Conservation (phyloP, 2,113 vertebrate species). For the Parotia lawesii region DNA sequence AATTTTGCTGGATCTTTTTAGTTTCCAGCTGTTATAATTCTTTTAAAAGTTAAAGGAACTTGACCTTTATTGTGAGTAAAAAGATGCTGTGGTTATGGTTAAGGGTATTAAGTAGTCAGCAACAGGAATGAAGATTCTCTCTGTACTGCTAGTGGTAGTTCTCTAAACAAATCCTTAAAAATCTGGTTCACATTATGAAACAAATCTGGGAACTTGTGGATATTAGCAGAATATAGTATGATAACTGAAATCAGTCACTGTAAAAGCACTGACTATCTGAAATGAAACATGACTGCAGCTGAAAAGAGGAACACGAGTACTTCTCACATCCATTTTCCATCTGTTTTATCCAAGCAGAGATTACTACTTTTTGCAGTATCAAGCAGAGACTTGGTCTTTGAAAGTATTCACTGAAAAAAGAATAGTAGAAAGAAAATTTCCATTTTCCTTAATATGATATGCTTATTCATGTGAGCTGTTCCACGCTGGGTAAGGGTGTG, state of each 20-base stretch:
- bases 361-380: neutral
- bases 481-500: neutral
- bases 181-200: neutral
- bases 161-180: neutral
- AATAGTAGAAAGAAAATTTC: neutral
- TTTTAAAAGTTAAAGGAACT: slow-evolving; percentile 2
- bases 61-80: neutral
- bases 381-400: slow-evolving; percentile 8
- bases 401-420: neutral
- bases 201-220: neutral
- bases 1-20: neutral
- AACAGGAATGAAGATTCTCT: neutral
- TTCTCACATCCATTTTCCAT: neutral
- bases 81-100: neutral
- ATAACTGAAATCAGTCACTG: neutral
- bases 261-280: neutral
- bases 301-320: neutral
- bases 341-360: slow-evolving; percentile 1
- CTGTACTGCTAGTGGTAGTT: neutral
- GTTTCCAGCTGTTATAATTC: neutral
- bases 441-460: neutral
- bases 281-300: neutral
- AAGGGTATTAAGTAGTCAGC: neutral
- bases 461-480: neutral
- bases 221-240: neutral